Percentiles rank a stretch among this genome's conserved stretches.
Evolutionary conservation across 2,888 invertebrate species (phyloP).

Genomic region (Loripinus fragilis): DNA sequence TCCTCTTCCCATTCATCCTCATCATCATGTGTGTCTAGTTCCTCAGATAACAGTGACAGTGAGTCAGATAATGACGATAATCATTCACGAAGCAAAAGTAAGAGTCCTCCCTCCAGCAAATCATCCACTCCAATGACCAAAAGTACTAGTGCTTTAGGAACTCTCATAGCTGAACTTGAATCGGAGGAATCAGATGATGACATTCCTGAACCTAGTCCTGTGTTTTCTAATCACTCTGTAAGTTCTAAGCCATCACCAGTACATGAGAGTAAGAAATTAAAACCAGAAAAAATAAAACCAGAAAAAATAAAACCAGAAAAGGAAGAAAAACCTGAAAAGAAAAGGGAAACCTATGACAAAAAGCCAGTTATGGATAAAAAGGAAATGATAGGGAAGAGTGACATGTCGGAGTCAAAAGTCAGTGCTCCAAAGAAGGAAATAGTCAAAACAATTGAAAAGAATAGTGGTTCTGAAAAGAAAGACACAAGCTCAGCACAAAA

Average conservation of each 20-base stretch:
- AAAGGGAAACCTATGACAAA: neutral
- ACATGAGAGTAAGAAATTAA: slow-evolving; percentile 17
- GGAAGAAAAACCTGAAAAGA: neutral
- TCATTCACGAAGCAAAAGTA: slow-evolving; percentile 30
- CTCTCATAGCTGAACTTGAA: slow-evolving; percentile 52
- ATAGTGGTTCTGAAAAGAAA: neutral
- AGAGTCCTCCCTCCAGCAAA: slow-evolving; percentile 45
- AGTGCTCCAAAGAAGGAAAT: neutral
- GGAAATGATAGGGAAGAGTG: neutral
- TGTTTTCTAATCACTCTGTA: slow-evolving; percentile 50
- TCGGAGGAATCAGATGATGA: slow-evolving; percentile 55
- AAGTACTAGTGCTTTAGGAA: slow-evolving; percentile 54
- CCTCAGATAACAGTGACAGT: slow-evolving; percentile 27
- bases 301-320: slow-evolving; percentile 5
- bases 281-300: slow-evolving; percentile 12
- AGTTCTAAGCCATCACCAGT: slow-evolving; percentile 41
- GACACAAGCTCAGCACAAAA: neutral
- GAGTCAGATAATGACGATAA: slow-evolving; percentile 16
- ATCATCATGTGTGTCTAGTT: slow-evolving; percentile 17
- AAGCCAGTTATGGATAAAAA: neutral
- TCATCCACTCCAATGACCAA: slow-evolving; percentile 46
- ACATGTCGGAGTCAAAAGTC: neutral
- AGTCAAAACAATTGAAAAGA: neutral
- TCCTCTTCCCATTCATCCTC: slow-evolving; percentile 22
- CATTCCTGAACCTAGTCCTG: slow-evolving; percentile 41